Base-by-base conservation (phyloP, 2,888 invertebrate species). In the Melanotus villosus region DNA sequence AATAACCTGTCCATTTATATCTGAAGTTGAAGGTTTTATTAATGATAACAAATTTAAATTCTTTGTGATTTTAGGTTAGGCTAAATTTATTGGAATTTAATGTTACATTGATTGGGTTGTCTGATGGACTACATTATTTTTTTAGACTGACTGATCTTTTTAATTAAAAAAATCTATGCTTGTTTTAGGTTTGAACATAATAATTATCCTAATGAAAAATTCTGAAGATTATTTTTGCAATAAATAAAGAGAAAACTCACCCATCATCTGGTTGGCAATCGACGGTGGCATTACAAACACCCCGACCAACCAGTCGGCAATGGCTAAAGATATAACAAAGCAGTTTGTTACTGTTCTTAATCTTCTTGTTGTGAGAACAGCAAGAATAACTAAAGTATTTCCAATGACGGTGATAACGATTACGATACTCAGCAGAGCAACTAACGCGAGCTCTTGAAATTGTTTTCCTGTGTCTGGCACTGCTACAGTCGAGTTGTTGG, bases 201-300 rank as follows among this genome's bases (percentile, higher is more conserved):
- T n/a, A n/a, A n/a, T n/a, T n/a, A n/a, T n/a, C n/a, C n/a, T n/a
- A n/a, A n/a, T n/a, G n/a, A n/a, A n/a, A n/a, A n/a, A n/a, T n/a
- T n/a, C n/a, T n/a, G 10, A 32, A 9, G 32, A 32, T 10, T 5
- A 32, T 52, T 2, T 9, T 52, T n/a, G 3, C n/a, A 32, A 1
- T 32, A 3, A 2, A 32, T 14, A 32, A 32, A 32, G 9, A 26
- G 1, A 18, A 30, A 50, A 26, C 91, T 92, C 85, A 89, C 96
- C 95, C 85, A 91, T 91, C 62, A 96, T 88, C 85, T 95, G 92
- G 68, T 94, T 90, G 66, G 94, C 93, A 36, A 97, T 95, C n/a
- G 97, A 96, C 50, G 96, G 96, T 1, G 98, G 98, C 93, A 98
- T 94, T 0, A 98, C 97, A 79, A 96, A 94, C 30, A 97, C 90